Evolutionary conservation across 2,797 vertebrate species (phyloP).

Genomic region (Tolypeutes matacus): DNA sequence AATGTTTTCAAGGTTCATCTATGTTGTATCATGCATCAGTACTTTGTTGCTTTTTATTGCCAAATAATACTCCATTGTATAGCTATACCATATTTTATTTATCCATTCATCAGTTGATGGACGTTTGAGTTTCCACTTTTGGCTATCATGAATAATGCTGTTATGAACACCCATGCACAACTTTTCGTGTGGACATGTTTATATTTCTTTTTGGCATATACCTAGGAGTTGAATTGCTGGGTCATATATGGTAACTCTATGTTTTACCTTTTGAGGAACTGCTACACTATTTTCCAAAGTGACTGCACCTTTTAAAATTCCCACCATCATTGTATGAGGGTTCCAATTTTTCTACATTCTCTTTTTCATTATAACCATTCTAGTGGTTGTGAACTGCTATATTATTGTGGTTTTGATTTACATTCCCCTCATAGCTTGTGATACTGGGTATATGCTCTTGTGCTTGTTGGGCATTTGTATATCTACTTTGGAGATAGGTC

Average conservation of each 20-base stretch:
- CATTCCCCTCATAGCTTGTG: background rate
- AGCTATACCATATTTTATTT: background rate
- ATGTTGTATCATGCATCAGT: background rate
- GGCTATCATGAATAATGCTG: background rate
- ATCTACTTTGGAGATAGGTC: background rate
- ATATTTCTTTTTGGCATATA: background rate
- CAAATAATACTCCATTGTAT: background rate
- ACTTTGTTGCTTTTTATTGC: background rate
- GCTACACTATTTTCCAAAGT: background rate
- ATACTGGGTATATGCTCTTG: background rate
- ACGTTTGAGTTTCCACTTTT: background rate
- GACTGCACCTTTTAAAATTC: background rate
- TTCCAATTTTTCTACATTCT: background rate
- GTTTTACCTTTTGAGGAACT: background rate
- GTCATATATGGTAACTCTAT: background rate
- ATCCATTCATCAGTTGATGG: background rate
- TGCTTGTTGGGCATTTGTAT: background rate
- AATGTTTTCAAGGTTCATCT: background rate
- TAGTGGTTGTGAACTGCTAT: background rate
- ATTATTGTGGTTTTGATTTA: background rate
- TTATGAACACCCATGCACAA: background rate
- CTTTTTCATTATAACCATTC: slow-evolving; percentile 1
- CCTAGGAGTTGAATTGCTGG: background rate
- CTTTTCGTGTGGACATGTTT: background rate
- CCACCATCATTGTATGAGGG: background rate